Evolutionary conservation across 2,113 vertebrate species (phyloP).

Genomic region (Leptobrachium ailaonicum): DNA sequence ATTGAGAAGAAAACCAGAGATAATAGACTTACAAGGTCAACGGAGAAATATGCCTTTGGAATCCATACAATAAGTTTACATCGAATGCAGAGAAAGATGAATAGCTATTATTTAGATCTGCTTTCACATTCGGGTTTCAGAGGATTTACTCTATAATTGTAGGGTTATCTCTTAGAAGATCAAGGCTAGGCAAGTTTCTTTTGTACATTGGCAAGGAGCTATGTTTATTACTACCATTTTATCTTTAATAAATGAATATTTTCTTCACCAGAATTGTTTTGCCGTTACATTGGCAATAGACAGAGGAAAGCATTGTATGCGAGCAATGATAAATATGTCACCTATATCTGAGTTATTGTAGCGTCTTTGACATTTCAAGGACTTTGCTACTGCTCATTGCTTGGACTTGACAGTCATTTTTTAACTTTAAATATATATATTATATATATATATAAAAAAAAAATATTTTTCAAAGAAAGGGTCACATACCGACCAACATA

Average conservation of each 20-base stretch:
- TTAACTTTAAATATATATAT: no score
- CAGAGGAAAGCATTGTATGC: neutral
- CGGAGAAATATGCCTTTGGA: neutral
- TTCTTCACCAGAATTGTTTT: neutral
- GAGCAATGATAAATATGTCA: neutral
- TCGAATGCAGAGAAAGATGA: neutral
- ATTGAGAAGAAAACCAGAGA: constrained; percentile 10
- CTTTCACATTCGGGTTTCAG: neutral
- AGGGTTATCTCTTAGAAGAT: no score
- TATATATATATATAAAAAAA: no score
- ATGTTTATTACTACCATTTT: neutral
- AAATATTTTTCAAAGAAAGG: no score
- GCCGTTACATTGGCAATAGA: neutral
- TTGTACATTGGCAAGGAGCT: no score
- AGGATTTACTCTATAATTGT: neutral
- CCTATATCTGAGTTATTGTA: neutral
- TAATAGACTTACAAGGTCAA: constrained; percentile 20
- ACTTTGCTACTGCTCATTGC: no score
- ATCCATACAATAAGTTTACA: constrained; percentile 3
- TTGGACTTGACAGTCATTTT: no score
- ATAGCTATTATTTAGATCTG: constrained; percentile 1
- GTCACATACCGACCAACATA: no score
- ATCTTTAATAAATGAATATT: neutral
- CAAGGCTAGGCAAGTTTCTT: no score
- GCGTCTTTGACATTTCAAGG: no score